Percentiles rank a stretch among this genome's conserved stretches.
phyloP scores from a whole-genome alignment of 2,113 vertebrate genomes.

The Suricata suricatta region DNA sequence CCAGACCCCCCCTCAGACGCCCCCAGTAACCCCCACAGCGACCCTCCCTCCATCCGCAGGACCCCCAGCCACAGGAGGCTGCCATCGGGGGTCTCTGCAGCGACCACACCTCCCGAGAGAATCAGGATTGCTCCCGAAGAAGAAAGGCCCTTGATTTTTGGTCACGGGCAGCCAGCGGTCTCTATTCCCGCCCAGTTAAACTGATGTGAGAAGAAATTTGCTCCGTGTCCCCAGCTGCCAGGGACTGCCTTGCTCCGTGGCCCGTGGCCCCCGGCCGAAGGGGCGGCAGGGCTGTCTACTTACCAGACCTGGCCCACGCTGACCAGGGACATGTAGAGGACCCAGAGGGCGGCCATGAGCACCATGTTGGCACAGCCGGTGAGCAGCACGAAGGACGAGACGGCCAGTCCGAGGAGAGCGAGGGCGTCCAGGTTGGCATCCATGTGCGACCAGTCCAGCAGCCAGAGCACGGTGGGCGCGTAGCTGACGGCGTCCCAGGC shows the following conservation, averaged over 20 bases:
- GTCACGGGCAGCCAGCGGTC: not conserved
- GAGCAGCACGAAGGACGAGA: conserved; percentile 89
- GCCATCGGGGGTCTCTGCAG: not conserved
- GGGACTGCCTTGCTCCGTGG: too few relatives aligned
- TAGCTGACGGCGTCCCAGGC: conserved; percentile 87
- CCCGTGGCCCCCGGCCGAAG: not conserved
- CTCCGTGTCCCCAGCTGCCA: not conserved
- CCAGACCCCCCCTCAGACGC: too few relatives aligned
- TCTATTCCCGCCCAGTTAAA: not conserved
- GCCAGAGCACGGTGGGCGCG: conserved; percentile 92
- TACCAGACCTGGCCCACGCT: conserved; percentile 97
- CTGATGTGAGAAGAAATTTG: fast-evolving
- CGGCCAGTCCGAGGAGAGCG: conserved; percentile 87
- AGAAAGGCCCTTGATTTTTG: not conserved
- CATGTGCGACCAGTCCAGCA: conserved; percentile 93
- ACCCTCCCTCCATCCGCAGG: not conserved
- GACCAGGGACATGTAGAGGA: conserved; percentile 94
- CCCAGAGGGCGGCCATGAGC: conserved; percentile 93
- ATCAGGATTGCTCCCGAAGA: fast-evolving
- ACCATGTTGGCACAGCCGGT: conserved; percentile 93
- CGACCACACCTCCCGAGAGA: not conserved
- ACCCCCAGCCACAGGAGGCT: not conserved
- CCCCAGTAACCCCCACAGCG: not conserved
- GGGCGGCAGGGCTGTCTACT: conserved; percentile 64
- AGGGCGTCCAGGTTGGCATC: conserved; percentile 90